Evolutionary conservation across 2,888 invertebrate genomes (phyloP).

Genomic region (Morpho helenor): DNA sequence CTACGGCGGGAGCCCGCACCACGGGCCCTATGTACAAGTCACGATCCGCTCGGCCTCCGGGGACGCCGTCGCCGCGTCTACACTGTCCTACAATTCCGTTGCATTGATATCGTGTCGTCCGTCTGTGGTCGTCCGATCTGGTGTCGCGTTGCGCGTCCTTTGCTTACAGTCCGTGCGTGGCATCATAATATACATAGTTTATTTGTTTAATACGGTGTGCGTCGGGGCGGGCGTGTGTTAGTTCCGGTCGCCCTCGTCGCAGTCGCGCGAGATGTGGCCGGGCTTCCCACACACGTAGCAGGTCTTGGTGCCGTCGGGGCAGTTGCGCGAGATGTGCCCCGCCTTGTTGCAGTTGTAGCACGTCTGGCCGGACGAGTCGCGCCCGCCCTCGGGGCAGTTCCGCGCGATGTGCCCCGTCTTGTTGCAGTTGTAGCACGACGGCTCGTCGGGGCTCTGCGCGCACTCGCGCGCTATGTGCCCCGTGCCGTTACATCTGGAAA

Average conservation of each 20-base stretch:
- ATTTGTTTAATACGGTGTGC: slow-evolving; percentile 42
- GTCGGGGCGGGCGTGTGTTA: slow-evolving; percentile 49
- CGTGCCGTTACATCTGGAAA: slow-evolving; percentile 92
- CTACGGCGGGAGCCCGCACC: slow-evolving; percentile 47
- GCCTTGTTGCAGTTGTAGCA: slow-evolving; percentile 98
- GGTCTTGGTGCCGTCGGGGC: slow-evolving; percentile 91
- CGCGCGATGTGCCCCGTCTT: slow-evolving; percentile 95
- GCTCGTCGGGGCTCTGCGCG: slow-evolving; percentile 88
- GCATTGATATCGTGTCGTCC: slow-evolving; percentile 65
- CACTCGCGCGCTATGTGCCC: slow-evolving; percentile 97
- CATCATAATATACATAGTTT: slow-evolving; percentile 72
- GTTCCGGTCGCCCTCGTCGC: slow-evolving; percentile 88
- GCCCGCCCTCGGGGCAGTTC: slow-evolving; percentile 88
- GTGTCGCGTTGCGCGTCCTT: slow-evolving; percentile 69
- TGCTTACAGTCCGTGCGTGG: slow-evolving; percentile 78
- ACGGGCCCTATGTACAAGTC: slow-evolving; percentile 71
- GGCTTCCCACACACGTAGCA: slow-evolving; percentile 96
- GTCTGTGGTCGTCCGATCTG: slow-evolving; percentile 64
- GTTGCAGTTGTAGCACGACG: slow-evolving; percentile 97
- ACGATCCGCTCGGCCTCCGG: slow-evolving; percentile 63
- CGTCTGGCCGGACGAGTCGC: slow-evolving; percentile 84
- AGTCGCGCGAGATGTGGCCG: slow-evolving; percentile 94
- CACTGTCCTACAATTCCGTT: slow-evolving; percentile 63
- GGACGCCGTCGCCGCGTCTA: slow-evolving; percentile 57
- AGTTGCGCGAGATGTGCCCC: slow-evolving; percentile 93